Evolutionary conservation across 2,797 vertebrate genomes (phyloP).

Genomic region (Anisognathus igniventris): DNA sequence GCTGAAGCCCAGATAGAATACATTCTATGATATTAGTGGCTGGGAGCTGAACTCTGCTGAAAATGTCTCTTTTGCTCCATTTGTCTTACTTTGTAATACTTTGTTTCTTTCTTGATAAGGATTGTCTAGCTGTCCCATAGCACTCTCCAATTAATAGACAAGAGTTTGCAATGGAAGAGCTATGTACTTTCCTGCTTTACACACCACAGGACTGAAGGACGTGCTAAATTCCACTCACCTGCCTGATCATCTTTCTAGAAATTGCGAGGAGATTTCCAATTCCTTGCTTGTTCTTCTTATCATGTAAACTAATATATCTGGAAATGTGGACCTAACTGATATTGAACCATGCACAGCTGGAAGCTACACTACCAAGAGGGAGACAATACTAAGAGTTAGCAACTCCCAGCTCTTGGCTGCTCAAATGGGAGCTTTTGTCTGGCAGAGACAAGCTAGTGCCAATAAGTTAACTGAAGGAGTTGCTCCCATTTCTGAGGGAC

Average conservation of each 20-base stretch:
- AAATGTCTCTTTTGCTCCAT: background rate
- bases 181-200: background rate
- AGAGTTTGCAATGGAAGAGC: background rate
- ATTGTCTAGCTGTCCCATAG: background rate
- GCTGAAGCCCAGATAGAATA: background rate
- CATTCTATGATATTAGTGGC: background rate
- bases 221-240: background rate
- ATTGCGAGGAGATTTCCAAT: background rate
- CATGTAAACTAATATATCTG: background rate
- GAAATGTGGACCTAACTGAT: background rate
- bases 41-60: background rate
- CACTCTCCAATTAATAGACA: background rate
- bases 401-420: background rate
- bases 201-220: background rate
- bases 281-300: background rate
- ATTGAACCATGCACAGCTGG: background rate
- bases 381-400: background rate
- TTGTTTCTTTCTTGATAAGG: background rate
- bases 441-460: background rate
- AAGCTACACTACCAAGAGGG: background rate
- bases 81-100: background rate
- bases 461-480: background rate
- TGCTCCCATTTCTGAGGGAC: background rate
- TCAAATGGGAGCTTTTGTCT: background rate
- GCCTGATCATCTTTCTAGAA: background rate